Base-by-base conservation (phyloP, 2,113 vertebrate genomes). In the Coregonus clupeaformis region DNA sequence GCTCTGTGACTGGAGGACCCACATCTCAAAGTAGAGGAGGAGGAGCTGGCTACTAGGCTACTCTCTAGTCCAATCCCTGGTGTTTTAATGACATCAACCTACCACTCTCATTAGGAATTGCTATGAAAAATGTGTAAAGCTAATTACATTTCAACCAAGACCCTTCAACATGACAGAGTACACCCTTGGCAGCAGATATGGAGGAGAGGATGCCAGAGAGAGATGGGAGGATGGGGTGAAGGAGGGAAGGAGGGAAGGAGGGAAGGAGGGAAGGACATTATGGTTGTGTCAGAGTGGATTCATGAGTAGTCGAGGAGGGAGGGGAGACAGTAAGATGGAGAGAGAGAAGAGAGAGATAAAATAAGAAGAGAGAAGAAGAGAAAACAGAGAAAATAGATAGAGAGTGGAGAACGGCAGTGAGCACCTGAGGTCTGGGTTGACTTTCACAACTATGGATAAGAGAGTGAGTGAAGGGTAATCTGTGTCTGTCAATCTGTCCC, bases 131-230 rank as follows among this genome's bases (percentile, higher is more conserved):
- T 49, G 78, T 80, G 77, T 69, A 68, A 74, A 64, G 30, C 82
- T 88, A 90, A 91, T 89, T 89, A 88, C 79, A 79, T 82, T 82
- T 85, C 86, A 84, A 74, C 79, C 80, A 68, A 69, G 52, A 67
- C 68, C 76, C 77, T 80, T 82, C 77, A 42, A 52, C 64, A 12
- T 71, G 72, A 29, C 13, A 29, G 2, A 69, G 49, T 74, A 65
- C 22, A 13, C 73, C 69, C 67, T 9, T 79, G 47, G 73, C 68
- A 80, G 80, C 69, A 6, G 14, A 71, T 2, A 20, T 60, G 66
- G 13, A 62, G 24, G 59, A 52, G 63, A 74, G 79, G 82, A 84
- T 82, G 71, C n/a, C 27, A 20, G 2, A 68, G 52, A 5, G 14
- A 72, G 3, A 24, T 57, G 69, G 14, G 27, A 64, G 62, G 22